Evolutionary conservation across 53 echinoderm and acorn worm species (phyloP).

Genomic region (Echinarachnius parma): DNA sequence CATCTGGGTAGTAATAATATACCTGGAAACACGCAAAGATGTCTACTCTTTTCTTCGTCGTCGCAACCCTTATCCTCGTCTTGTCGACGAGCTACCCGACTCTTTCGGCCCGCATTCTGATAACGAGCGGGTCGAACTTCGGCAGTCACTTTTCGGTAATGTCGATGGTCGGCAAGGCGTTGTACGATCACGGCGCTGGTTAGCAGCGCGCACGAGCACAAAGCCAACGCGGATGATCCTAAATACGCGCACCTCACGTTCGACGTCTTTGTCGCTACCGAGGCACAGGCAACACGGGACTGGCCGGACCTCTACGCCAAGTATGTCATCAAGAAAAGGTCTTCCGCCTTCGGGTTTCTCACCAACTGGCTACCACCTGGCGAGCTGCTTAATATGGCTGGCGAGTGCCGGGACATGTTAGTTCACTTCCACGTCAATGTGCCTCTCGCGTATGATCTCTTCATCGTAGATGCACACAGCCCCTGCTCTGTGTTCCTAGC

Average conservation of each 20-base stretch:
- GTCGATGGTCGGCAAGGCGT: constrained; percentile 4
- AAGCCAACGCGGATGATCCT: constrained; percentile 18
- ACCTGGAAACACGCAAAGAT: no score
- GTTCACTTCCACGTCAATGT: background rate
- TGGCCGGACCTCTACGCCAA: constrained; percentile 9
- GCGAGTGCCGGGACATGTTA: constrained; percentile 19
- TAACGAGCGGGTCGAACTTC: constrained; percentile 15
- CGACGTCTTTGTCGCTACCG: background rate
- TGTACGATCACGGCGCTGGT: constrained; percentile 17
- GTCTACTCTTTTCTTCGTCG: no score
- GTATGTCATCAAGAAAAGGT: constrained; percentile 2
- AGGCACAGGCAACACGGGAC: background rate
- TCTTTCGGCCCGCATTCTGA: background rate
- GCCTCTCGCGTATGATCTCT: constrained; percentile 9
- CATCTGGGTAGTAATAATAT: no score
- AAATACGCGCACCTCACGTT: background rate
- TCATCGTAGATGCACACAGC: constrained; percentile 22
- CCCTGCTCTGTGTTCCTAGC: constrained; percentile 21
- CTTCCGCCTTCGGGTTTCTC: background rate
- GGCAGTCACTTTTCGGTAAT: constrained; percentile 34
- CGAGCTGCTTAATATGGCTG: background rate
- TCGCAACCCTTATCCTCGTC: no score
- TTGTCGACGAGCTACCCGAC: no score
- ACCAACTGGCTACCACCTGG: background rate
- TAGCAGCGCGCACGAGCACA: constrained; percentile 20